Conservation (phyloP, 2,113 vertebrate genomes). For the Plecturocebus donacophilus region DNA sequence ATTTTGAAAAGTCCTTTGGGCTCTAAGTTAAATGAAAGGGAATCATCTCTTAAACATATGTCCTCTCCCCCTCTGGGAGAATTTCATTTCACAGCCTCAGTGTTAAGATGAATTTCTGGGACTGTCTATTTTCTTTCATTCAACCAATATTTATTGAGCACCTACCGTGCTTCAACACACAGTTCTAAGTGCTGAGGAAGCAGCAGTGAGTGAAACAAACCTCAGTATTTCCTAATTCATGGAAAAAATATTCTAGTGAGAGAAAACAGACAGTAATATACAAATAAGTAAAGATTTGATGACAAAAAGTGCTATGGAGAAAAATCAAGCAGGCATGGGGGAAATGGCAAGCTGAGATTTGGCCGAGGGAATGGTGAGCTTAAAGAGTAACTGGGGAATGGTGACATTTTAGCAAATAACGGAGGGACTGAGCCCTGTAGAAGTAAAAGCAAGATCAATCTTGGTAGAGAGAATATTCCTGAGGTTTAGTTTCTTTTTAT, state of each 20-base stretch:
- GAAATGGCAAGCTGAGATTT: not conserved
- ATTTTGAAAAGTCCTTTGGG: slow-evolving; percentile 26
- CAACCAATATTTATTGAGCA: not conserved
- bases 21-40: not conserved
- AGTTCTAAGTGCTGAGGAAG: not conserved
- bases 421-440: not conserved
- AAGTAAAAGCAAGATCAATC: not conserved
- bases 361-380: not conserved
- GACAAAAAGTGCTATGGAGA: not conserved
- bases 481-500: slow-evolving; percentile 39
- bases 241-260: not conserved
- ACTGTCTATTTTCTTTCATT: not conserved
- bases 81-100: slow-evolving; percentile 10
- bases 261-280: not conserved
- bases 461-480: not conserved
- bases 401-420: not conserved
- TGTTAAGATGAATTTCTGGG: not conserved
- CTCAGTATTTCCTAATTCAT: not conserved
- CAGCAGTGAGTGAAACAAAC: not conserved
- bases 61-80: not conserved
- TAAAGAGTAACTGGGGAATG: not conserved
- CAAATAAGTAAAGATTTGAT: not conserved
- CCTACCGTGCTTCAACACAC: not conserved
- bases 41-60: not conserved
- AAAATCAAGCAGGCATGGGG: not conserved